Evolutionary conservation across 2,888 invertebrate species (phyloP).

Genomic region (Cheilosia soror): DNA sequence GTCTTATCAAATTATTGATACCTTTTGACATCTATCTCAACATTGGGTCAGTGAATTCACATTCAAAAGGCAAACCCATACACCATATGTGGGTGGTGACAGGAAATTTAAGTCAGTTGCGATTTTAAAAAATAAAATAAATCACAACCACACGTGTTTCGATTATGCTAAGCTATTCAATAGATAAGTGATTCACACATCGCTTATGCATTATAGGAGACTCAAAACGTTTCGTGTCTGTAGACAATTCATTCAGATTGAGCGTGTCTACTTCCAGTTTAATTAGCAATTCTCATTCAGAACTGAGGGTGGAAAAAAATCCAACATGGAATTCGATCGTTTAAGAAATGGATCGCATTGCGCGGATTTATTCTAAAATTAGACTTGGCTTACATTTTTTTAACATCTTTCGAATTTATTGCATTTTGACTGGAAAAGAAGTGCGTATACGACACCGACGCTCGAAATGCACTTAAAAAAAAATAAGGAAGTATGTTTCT

Average conservation of each 20-base stretch:
- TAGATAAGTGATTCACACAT: constrained; percentile 3
- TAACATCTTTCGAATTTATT: no score
- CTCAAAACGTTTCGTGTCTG: not conserved
- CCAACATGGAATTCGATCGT: not conserved
- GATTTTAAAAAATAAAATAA: not conserved
- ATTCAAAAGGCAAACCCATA: not conserved
- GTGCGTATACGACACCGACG: no score
- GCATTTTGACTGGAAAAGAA: no score
- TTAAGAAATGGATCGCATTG: no score
- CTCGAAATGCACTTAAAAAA: no score
- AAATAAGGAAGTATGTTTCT: no score
- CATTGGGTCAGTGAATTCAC: not conserved
- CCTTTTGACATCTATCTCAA: not conserved
- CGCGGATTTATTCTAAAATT: no score
- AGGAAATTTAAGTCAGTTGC: not conserved
- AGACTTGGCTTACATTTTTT: no score
- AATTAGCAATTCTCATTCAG: not conserved
- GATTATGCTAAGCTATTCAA: constrained; percentile 6
- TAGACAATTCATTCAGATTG: not conserved
- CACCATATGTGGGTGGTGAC: not conserved
- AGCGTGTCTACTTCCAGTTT: not conserved
- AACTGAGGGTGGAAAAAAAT: not conserved
- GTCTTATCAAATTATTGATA: no score
- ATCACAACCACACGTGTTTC: not conserved
- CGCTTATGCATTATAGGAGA: not conserved